A percentile compares a stretch with the other conserved stretches of the same genome.
Evolutionary conservation across 2,113 vertebrate genomes (phyloP).

Genomic region (Macroglossus sobrinus): DNA sequence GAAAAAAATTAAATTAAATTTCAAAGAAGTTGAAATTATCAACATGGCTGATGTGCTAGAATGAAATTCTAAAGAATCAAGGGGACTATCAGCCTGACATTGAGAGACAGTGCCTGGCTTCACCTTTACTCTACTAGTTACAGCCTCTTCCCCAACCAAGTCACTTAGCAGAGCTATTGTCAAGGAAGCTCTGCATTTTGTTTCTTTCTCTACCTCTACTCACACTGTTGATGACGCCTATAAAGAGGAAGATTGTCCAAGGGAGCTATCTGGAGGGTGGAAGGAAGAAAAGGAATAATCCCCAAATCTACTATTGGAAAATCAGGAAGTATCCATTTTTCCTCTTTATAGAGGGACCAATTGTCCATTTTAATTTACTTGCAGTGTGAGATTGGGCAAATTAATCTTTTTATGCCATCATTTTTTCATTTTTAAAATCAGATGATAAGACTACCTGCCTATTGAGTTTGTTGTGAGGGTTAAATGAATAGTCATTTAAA

Average conservation of each 20-base stretch:
- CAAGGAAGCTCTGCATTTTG: not conserved
- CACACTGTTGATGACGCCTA: not conserved
- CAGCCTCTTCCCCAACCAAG: not conserved
- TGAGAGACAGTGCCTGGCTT: not conserved
- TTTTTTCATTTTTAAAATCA: not conserved
- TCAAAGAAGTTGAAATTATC: not conserved
- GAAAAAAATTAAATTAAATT: not conserved
- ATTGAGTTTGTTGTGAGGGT: not conserved
- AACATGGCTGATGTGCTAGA: not conserved
- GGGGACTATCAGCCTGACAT: not conserved
- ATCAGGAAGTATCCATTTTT: not conserved
- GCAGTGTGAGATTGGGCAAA: not conserved
- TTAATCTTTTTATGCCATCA: not conserved
- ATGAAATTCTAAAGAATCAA: not conserved
- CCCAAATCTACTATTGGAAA: not conserved
- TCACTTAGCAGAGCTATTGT: not conserved
- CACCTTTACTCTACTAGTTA: not conserved
- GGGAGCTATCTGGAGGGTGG: not conserved
- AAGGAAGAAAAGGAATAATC: not conserved
- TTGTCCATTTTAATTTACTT: not conserved
- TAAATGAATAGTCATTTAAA: not conserved
- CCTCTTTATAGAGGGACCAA: not conserved
- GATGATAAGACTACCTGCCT: not conserved
- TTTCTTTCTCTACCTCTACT: not conserved
- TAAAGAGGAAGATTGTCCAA: not conserved